A percentile compares a stretch with the other conserved stretches of the same genome.
Evolutionary conservation across 1,140 invertebrate species (phyloP).

Genomic region (Drosophila quadrilineata): DNA sequence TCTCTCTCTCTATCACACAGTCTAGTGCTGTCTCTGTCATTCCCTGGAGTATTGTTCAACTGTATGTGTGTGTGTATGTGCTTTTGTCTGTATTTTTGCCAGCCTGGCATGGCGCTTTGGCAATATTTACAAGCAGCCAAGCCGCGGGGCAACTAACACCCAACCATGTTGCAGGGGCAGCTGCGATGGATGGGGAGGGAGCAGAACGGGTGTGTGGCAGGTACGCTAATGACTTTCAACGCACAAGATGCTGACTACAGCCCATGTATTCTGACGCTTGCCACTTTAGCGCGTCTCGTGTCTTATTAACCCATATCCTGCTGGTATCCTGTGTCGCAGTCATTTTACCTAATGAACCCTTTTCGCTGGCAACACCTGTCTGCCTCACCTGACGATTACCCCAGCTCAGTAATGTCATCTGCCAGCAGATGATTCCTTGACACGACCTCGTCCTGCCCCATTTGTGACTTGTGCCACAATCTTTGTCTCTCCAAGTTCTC

Average conservation of each 20-base stretch:
- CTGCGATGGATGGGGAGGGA: too few species aligned
- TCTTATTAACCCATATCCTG: conserved; percentile 75
- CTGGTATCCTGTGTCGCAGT: conserved; percentile 39
- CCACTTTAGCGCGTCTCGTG: conserved; percentile 47
- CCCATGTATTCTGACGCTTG: conserved; percentile 11
- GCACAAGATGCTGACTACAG: conserved; percentile 48
- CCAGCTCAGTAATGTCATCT: neutral
- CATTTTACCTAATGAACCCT: conserved; percentile 70
- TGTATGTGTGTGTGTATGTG: conserved; percentile 16
- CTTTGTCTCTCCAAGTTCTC: too few species aligned
- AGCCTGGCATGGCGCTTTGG: conserved; percentile 16
- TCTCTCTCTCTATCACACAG: neutral
- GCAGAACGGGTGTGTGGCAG: too few species aligned
- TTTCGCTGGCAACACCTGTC: conserved; percentile 26
- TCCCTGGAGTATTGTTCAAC: conserved; percentile 19
- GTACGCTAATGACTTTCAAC: conserved; percentile 66
- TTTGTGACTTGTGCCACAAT: too few species aligned
- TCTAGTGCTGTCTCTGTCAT: neutral
- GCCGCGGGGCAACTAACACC: conserved; percentile 50
- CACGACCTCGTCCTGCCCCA: conserved; percentile 21
- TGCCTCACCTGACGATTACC: too few species aligned
- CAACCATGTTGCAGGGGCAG: neutral
- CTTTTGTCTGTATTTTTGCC: conserved; percentile 41
- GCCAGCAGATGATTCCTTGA: conserved; percentile 10
- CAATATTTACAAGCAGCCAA: conserved; percentile 32